These are phyloP conservation scores for Peromyscus eremicus DNA, from an alignment of 2,797 vertebrate species.

Conservation along the genomic window DNA sequence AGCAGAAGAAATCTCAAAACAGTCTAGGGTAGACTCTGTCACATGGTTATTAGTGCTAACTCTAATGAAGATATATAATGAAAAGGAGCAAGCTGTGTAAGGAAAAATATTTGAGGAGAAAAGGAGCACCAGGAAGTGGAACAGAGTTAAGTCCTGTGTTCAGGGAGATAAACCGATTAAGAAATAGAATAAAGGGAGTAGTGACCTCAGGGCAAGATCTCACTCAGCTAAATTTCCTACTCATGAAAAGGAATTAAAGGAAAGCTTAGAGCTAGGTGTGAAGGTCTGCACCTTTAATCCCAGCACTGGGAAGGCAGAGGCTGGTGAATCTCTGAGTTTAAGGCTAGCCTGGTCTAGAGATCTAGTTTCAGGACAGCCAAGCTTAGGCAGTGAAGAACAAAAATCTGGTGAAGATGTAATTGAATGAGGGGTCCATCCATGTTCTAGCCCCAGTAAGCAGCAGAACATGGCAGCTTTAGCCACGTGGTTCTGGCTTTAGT, in stretches of 20 bases:
- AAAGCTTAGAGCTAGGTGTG: background rate
- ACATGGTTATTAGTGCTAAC: no score
- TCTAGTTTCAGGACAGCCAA: background rate
- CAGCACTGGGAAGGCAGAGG: background rate
- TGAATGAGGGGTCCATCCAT: background rate
- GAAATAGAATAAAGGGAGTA: no score
- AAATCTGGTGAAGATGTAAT: background rate
- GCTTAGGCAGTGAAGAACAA: background rate
- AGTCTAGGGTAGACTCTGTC: no score
- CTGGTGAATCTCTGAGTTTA: background rate
- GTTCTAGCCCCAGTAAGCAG: background rate
- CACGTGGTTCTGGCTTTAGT: background rate
- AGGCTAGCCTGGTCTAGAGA: background rate
- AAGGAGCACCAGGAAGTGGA: no score
- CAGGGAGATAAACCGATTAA: no score
- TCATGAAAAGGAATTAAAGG: background rate
- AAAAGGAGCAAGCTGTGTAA: no score
- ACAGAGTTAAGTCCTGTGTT: no score
- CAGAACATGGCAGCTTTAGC: background rate
- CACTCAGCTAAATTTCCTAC: background rate
- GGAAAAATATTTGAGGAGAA: no score
- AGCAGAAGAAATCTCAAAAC: no score
- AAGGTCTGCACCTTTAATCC: no score
- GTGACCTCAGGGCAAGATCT: no score
- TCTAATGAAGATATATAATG: no score